Evolutionary conservation across 2,888 invertebrate species (phyloP), one percentile per base, ranked within the genome.

Genomic region (Luperina nickerlii): DNA sequence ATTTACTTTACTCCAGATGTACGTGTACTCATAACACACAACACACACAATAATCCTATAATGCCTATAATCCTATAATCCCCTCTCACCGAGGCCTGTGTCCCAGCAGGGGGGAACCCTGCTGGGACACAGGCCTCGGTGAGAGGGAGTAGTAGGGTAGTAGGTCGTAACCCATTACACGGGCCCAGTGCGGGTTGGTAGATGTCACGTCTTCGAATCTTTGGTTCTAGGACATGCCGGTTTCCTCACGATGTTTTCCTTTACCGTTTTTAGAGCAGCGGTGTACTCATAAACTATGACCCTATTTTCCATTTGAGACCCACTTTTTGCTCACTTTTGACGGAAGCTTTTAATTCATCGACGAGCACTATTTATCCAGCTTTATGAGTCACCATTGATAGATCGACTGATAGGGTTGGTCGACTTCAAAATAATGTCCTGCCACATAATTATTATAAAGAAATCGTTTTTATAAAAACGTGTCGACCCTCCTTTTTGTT

Each of bases 221-320:
- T 20, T 54, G 54, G 54, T 54, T 54, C 54, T 54, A 54, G 54
- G 20, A 54, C 20, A 54, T 54, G 48, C 48, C 15, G 48, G 48
- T 54, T 20, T 54, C 20, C 18, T 51, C 18, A 51, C 51, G 18
- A 20, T 54, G 20, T 8, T 54, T 54, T 54, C 20, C 9, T 54
- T 54, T 54, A 24, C 20, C 8, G 20, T 57, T 24, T 54, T 20
- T 24, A 54, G 54, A 54, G 54, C 54, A 54, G 20, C 20, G 54
- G 18, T 48, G 51, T 78, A 42, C 62, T 78, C 62, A 15, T 76
- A 78, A 78, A 65, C 63, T n/a, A 45, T 79, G 65, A 57, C 57
- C 18, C 51, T 18, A 63, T 78, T 45, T 63, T 65, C 24, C 20
- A 76, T 32, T 76, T 42, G 6, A 54, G 60, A 42, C 32, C 57